Evolutionary conservation across 2,113 vertebrate genomes (phyloP).

Genomic region (Aphyosemion australe): DNA sequence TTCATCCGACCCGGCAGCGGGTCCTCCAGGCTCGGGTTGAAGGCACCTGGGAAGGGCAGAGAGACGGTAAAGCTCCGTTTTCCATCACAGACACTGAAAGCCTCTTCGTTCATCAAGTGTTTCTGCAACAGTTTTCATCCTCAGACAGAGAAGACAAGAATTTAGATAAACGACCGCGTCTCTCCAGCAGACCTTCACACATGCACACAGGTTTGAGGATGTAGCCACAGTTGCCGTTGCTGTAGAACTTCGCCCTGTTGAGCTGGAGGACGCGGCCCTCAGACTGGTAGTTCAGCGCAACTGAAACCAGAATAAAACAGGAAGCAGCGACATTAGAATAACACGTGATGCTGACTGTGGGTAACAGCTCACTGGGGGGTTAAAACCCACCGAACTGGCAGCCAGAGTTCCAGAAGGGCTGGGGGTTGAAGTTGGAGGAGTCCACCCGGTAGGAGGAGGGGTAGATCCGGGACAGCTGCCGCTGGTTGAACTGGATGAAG

Average conservation of each 20-base stretch:
- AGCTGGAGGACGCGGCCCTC: conserved; percentile 95
- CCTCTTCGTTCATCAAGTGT: neutral
- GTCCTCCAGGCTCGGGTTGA: conserved; percentile 92
- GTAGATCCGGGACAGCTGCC: conserved; percentile 94
- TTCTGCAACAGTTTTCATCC: too few species aligned
- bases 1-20: conserved; percentile 86
- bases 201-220: conserved; percentile 92
- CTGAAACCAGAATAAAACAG: conserved; percentile 67
- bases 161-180: too few species aligned
- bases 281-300: conserved; percentile 97
- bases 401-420: conserved; percentile 96
- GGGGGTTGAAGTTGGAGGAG: conserved; percentile 98
- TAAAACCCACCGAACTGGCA: conserved; percentile 88
- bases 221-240: conserved; percentile 96
- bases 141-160: too few species aligned
- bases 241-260: conserved; percentile 94
- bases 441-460: conserved; percentile 95
- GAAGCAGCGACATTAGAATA: neutral
- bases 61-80: too few species aligned
- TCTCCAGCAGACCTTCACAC: conserved; percentile 86
- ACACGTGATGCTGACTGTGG: too few species aligned
- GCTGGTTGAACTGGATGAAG: conserved; percentile 93
- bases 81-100: too few species aligned
- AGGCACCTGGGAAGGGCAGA: conserved; percentile 78
- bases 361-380: too few species aligned